Conservation (phyloP, 2,888 invertebrate species). For the Dusona sp. region DNA sequence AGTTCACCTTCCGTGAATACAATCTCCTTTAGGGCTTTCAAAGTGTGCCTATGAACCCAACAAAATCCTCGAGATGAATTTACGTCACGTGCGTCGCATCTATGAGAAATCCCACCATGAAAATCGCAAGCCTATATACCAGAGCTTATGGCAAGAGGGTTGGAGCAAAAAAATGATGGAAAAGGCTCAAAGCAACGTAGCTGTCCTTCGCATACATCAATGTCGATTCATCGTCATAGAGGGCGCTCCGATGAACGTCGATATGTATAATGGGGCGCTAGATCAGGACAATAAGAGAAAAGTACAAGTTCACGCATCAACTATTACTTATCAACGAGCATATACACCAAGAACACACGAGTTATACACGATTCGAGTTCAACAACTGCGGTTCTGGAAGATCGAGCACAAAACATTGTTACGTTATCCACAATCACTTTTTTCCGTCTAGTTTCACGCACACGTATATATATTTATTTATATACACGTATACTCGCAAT, state of each 20-base stretch:
- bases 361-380: slow-evolving; percentile 66
- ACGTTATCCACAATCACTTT: slow-evolving; percentile 72
- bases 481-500: slow-evolving; percentile 63
- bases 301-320: slow-evolving; percentile 81
- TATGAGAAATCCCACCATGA: slow-evolving; percentile 22
- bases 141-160: slow-evolving; percentile 12
- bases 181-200: slow-evolving; percentile 27
- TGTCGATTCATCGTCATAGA: neutral
- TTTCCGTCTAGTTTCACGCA: slow-evolving; percentile 39
- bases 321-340: slow-evolving; percentile 78
- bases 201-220: slow-evolving; percentile 46
- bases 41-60: slow-evolving; percentile 24
- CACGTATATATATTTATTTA: neutral
- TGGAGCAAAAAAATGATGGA: slow-evolving; percentile 45
- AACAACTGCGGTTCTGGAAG: slow-evolving; percentile 76
- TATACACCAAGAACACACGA: slow-evolving; percentile 57
- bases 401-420: slow-evolving; percentile 78
- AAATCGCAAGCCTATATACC: slow-evolving; percentile 27
- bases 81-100: slow-evolving; percentile 61
- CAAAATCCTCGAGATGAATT: slow-evolving; percentile 64
- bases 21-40: slow-evolving; percentile 8
- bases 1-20: slow-evolving; percentile 6
- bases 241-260: slow-evolving; percentile 30
- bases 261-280: slow-evolving; percentile 32
- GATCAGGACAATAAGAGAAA: slow-evolving; percentile 74